These are phyloP conservation scores for Caenorhabditis tropicalis DNA, from an alignment of 1,140 invertebrate species.

Conservation along the genomic window DNA sequence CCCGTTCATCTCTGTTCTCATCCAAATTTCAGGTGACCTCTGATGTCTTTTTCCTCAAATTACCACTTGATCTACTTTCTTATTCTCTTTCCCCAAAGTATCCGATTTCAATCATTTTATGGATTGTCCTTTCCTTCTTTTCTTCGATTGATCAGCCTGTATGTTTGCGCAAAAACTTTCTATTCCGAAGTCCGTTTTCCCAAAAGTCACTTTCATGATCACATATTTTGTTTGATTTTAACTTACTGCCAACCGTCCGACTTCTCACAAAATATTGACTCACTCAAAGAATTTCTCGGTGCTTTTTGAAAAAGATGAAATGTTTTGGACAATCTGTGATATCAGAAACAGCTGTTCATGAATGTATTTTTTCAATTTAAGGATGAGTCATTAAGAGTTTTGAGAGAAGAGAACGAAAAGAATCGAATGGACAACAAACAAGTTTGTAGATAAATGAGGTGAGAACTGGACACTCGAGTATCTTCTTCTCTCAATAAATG, in stretches of 20 bases:
- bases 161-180: conserved; percentile 37
- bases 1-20: background rate
- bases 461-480: conserved; percentile 5
- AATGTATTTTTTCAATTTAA: background rate
- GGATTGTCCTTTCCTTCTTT: background rate
- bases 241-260: conserved; percentile 31
- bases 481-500: background rate
- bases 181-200: conserved; percentile 39
- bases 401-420: background rate
- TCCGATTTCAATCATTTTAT: conserved; percentile 5
- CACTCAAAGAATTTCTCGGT: background rate
- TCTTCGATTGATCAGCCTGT: background rate
- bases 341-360: conserved; percentile 8
- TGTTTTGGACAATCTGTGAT: background rate
- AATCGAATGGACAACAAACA: background rate
- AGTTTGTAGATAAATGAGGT: background rate
- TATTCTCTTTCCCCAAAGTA: background rate
- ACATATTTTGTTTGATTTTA: conserved; percentile 42
- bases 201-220: conserved; percentile 10
- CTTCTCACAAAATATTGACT: conserved; percentile 35
- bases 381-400: background rate
- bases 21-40: conserved; percentile 2
- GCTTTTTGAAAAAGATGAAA: background rate
- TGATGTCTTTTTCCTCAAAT: background rate
- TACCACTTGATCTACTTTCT: background rate